Percentiles rank a stretch among this genome's conserved stretches.
Conservation (phyloP, 2,888 invertebrate genomes). For the Eupeodes luniger region DNA sequence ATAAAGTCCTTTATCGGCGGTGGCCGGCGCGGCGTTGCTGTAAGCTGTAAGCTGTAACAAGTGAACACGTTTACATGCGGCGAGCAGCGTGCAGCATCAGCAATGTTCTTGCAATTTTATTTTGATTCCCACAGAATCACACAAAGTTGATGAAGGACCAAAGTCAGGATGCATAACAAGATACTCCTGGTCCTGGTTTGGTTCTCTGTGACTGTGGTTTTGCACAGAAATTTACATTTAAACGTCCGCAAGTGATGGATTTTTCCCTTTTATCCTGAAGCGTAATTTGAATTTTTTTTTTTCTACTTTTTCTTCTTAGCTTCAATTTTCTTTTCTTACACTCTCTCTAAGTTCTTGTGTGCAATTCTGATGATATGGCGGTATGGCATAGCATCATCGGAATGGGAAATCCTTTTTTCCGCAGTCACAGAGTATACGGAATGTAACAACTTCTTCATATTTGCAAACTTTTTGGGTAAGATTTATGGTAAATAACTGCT, state of each 20-base stretch:
- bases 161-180: constrained; percentile 21
- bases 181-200: constrained; percentile 33
- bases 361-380: too few relatives aligned
- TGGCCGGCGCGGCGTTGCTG: too few relatives aligned
- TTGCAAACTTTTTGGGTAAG: constrained; percentile 56
- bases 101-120: constrained; percentile 61
- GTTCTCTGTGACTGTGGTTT: constrained; percentile 10
- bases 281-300: constrained; percentile 49
- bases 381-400: not conserved
- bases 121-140: constrained; percentile 33
- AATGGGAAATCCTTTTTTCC: not conserved
- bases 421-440: not conserved
- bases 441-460: constrained; percentile 59
- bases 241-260: constrained; percentile 69
- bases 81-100: not conserved
- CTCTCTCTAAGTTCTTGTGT: not conserved
- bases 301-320: constrained; percentile 7
- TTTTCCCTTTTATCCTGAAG: constrained; percentile 39
- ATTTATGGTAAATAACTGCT: constrained; percentile 72
- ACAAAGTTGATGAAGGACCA: constrained; percentile 46
- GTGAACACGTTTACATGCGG: constrained; percentile 57
- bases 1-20: too few relatives aligned
- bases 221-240: constrained; percentile 69
- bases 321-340: constrained; percentile 12
- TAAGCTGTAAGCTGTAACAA: constrained; percentile 8